Conservation (phyloP, 2,113 vertebrate species). For the Percopsis transmontana region DNA sequence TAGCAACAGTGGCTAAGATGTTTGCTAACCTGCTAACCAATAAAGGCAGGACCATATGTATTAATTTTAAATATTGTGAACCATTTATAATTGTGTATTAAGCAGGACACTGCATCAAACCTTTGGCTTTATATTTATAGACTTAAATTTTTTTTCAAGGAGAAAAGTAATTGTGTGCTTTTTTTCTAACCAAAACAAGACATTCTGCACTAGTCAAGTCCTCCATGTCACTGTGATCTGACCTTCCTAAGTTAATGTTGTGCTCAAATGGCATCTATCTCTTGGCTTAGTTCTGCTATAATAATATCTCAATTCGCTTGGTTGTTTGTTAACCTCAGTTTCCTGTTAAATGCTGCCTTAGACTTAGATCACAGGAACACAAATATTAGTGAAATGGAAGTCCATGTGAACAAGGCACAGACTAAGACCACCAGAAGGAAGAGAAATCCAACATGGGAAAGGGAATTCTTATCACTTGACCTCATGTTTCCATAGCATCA, state of each 20-base stretch:
- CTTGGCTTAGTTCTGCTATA: slow-evolving; percentile 28
- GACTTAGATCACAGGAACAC: slow-evolving; percentile 35
- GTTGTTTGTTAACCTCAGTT: slow-evolving; percentile 48
- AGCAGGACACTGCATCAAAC: not conserved
- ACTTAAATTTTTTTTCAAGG: no score
- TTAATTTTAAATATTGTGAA: slow-evolving; percentile 15
- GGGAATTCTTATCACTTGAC: slow-evolving; percentile 7
- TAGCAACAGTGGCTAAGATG: slow-evolving; percentile 63
- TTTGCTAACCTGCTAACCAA: slow-evolving; percentile 53
- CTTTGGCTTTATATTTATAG: not conserved
- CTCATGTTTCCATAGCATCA: slow-evolving; percentile 4
- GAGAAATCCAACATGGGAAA: slow-evolving; percentile 14
- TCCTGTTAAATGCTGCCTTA: slow-evolving; percentile 51
- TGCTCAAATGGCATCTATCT: slow-evolving; percentile 19
- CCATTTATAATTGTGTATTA: slow-evolving; percentile 19
- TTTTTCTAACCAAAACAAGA: not conserved
- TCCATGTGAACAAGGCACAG: slow-evolving; percentile 18
- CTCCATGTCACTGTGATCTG: slow-evolving; percentile 4
- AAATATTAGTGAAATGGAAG: slow-evolving; percentile 32
- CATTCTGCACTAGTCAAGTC: slow-evolving; percentile 5
- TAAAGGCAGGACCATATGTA: slow-evolving; percentile 26
- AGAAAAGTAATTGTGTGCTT: not conserved
- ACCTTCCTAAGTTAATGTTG: slow-evolving; percentile 1
- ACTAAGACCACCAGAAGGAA: slow-evolving; percentile 16
- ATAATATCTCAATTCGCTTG: slow-evolving; percentile 35